phyloP scores from a whole-genome alignment of 1,140 invertebrate genomes.

The Gonatopus flavifemur region DNA sequence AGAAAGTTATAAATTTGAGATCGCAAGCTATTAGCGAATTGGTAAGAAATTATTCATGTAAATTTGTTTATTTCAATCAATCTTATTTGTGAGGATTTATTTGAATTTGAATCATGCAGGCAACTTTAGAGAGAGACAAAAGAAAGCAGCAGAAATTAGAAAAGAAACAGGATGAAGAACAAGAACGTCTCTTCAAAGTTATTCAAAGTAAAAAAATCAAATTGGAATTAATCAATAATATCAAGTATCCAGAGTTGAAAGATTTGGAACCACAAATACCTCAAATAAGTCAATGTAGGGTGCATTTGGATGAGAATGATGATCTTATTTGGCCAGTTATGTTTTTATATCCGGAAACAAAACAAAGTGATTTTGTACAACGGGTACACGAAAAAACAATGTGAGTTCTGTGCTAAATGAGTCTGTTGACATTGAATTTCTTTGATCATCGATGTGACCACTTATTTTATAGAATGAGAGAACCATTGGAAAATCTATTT shows the following conservation, averaged over 20 bases:
- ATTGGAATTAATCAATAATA: conserved; percentile 43
- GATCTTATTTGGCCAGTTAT: conserved; percentile 78
- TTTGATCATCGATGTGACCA: too few species aligned
- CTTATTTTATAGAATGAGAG: conserved; percentile 67
- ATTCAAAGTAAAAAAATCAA: conserved; percentile 60
- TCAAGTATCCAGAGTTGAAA: conserved; percentile 52
- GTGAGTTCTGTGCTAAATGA: too few species aligned
- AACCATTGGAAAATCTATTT: conserved; percentile 77
- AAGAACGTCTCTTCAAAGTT: conserved; percentile 57
- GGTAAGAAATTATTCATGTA: conserved; percentile 41
- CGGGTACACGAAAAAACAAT: conserved; percentile 71
- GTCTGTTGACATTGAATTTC: too few species aligned
- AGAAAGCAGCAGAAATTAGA: conserved; percentile 62
- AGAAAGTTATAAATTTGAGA: conserved; percentile 62
- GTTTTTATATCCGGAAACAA: conserved; percentile 81
- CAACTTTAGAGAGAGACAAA: conserved; percentile 56
- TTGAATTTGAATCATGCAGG: conserved; percentile 16
- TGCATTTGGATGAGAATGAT: conserved; percentile 62
- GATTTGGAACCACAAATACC: conserved; percentile 66
- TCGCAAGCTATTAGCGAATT: conserved; percentile 61
- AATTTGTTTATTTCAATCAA: neutral
- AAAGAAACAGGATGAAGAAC: conserved; percentile 62
- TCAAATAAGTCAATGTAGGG: conserved; percentile 62
- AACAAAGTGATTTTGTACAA: conserved; percentile 73
- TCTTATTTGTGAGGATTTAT: conserved; percentile 2